Percentiles rank a stretch among this genome's conserved stretches.
Conservation (phyloP, 2,888 invertebrate genomes). For the Drosophila gaucha region DNA sequence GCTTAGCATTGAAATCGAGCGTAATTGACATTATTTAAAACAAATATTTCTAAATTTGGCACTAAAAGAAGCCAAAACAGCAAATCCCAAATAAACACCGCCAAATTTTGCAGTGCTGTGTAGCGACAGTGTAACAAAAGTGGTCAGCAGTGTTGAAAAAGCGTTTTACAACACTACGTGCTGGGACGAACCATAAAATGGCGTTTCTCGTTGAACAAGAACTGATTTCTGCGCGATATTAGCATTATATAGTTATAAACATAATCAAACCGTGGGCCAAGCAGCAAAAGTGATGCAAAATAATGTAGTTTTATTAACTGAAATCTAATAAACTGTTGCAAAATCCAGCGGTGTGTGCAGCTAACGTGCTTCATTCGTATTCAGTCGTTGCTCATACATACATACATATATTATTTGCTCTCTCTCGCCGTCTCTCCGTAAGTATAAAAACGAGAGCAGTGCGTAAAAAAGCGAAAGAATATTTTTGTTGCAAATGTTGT, state of each 20-base stretch:
- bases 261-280: slow-evolving; percentile 29
- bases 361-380: slow-evolving; percentile 40
- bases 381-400: slow-evolving; percentile 35
- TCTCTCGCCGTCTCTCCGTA: slow-evolving; percentile 58
- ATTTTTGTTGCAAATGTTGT: slow-evolving; percentile 56
- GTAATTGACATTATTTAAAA: slow-evolving; percentile 86
- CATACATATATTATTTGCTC: slow-evolving; percentile 41
- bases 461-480: slow-evolving; percentile 62
- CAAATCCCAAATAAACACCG: slow-evolving; percentile 35
- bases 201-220: slow-evolving; percentile 69
- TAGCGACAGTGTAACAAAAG: slow-evolving; percentile 7
- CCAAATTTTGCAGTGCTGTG: slow-evolving; percentile 37
- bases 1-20: slow-evolving; percentile 87
- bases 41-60: background rate
- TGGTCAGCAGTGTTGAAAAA: slow-evolving; percentile 19
- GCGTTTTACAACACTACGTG: slow-evolving; percentile 38
- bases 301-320: slow-evolving; percentile 52
- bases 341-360: slow-evolving; percentile 32
- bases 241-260: slow-evolving; percentile 53
- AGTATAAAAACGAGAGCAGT: slow-evolving; percentile 61
- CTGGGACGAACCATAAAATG: slow-evolving; percentile 67
- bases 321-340: slow-evolving; percentile 33
- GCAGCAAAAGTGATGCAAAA: slow-evolving; percentile 31
- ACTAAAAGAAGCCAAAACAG: slow-evolving; percentile 13
- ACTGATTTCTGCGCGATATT: slow-evolving; percentile 59